These are phyloP conservation scores for Pteropus rufus DNA, from an alignment of 2,797 vertebrate genomes.

Conservation along the genomic window DNA sequence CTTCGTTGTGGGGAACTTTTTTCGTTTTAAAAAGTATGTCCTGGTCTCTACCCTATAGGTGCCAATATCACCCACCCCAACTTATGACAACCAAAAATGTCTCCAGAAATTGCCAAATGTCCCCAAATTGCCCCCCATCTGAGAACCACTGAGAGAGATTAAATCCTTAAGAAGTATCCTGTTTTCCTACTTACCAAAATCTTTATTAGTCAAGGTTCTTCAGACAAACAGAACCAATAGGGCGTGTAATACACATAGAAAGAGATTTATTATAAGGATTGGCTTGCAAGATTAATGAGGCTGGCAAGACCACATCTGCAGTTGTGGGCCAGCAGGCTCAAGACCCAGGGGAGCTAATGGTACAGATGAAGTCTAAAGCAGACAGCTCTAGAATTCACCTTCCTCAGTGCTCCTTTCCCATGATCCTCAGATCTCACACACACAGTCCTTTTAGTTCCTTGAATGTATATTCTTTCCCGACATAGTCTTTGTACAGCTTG, in stretches of 20 bases:
- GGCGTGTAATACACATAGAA: background rate
- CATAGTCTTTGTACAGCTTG: background rate
- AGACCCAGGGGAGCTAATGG: background rate
- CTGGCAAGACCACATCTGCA: background rate
- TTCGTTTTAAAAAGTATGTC: background rate
- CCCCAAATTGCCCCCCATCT: background rate
- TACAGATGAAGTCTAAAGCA: background rate
- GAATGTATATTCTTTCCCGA: background rate
- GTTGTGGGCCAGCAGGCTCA: background rate
- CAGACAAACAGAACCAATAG: background rate
- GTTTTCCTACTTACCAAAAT: background rate
- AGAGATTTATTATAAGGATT: background rate
- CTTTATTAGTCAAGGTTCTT: background rate
- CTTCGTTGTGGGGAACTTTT: background rate
- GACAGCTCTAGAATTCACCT: background rate
- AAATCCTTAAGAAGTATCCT: background rate
- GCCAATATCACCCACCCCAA: background rate
- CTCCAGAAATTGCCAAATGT: background rate
- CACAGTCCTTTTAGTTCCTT: background rate
- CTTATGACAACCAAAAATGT: background rate
- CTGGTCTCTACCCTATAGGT: background rate
- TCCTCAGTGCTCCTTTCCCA: background rate
- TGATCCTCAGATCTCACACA: background rate
- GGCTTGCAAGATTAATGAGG: background rate
- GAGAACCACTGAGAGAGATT: background rate